phyloP scores from a whole-genome alignment of 2,113 vertebrate species.

The Gambusia holbrooki region DNA sequence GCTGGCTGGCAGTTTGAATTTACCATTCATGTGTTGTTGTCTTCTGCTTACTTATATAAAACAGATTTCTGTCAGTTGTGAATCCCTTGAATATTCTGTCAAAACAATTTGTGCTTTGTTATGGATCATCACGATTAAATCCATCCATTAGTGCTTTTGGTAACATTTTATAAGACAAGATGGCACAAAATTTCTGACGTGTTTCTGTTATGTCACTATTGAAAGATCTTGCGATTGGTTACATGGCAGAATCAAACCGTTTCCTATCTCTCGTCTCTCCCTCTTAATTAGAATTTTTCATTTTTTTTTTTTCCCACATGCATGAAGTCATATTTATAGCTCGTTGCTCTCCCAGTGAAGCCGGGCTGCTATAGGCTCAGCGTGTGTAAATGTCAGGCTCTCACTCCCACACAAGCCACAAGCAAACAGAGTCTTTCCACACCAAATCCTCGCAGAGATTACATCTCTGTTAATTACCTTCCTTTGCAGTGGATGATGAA shows the following conservation, averaged over 20 bases:
- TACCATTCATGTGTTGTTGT: neutral
- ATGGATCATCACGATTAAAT: neutral
- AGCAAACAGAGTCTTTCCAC: slow-evolving; percentile 43
- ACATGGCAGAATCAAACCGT: slow-evolving; percentile 17
- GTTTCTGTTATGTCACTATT: slow-evolving; percentile 11
- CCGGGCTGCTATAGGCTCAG: slow-evolving; percentile 18
- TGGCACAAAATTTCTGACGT: neutral
- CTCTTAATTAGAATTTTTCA: slow-evolving; percentile 20
- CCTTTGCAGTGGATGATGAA: slow-evolving; percentile 10
- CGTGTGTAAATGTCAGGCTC: slow-evolving; percentile 36
- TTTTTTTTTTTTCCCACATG: neutral
- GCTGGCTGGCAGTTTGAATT: neutral
- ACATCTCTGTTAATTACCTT: slow-evolving; percentile 74
- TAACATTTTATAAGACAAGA: neutral
- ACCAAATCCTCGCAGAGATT: slow-evolving; percentile 59
- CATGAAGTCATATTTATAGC: slow-evolving; percentile 30
- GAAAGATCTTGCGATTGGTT: slow-evolving; percentile 22
- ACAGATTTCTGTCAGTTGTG: too few species aligned
- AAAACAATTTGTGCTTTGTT: neutral
- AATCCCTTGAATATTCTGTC: neutral
- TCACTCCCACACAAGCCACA: slow-evolving; percentile 42
- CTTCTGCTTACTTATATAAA: too few species aligned
- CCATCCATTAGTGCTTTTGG: neutral
- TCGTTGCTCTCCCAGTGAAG: neutral
- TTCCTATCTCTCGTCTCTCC: slow-evolving; percentile 3